A percentile compares a stretch with the other conserved stretches of the same genome.
Evolutionary conservation across 2,113 vertebrate genomes (phyloP).

Genomic region (Aythya baeri): DNA sequence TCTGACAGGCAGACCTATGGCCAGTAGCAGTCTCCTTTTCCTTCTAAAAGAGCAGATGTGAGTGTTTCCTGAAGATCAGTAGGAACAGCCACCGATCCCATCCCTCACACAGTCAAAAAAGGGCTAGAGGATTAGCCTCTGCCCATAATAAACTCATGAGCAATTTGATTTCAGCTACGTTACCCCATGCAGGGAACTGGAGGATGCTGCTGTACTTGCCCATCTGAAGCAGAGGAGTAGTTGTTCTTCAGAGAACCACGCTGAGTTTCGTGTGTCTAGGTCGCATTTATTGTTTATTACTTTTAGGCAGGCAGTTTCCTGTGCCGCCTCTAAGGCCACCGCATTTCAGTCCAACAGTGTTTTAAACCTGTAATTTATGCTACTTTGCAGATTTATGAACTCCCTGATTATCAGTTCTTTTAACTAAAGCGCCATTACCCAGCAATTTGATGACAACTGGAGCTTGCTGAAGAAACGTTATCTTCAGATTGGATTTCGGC

Average conservation of each 20-base stretch:
- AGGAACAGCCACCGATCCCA: not conserved
- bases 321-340: not conserved
- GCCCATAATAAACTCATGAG: not conserved
- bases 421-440: not conserved
- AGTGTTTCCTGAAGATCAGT: not conserved
- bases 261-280: not conserved
- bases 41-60: not conserved
- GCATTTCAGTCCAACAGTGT: not conserved
- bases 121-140: not conserved
- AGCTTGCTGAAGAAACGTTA: not conserved
- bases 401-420: not conserved
- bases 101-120: not conserved
- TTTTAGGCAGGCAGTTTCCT: not conserved
- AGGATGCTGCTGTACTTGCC: not conserved
- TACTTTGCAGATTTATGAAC: not conserved
- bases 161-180: not conserved
- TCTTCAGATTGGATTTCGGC: not conserved
- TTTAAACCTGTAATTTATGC: not conserved
- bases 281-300: not conserved
- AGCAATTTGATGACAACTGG: not conserved
- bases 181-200: not conserved
- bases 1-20: not conserved
- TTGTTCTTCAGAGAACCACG: not conserved
- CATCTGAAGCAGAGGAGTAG: not conserved
- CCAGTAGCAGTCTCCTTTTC: accelerated